Evolutionary conservation across 2,888 invertebrate species (phyloP), one percentile per base, ranked within the genome.

Genomic region (Aleiodes leptofemur): DNA sequence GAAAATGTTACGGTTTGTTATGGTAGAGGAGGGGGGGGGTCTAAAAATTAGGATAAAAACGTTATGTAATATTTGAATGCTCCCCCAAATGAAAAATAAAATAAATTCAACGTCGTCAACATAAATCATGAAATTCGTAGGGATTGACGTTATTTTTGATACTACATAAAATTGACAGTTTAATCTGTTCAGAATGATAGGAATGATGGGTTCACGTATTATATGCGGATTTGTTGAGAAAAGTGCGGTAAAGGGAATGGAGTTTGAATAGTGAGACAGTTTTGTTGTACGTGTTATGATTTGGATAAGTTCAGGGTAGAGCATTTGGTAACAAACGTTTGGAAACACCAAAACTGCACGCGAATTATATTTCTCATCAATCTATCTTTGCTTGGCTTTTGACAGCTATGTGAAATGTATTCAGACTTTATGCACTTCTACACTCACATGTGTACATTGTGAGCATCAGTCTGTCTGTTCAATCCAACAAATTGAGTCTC

Each of bases 331-430:
- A 77, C 76, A 71, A 72, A 69, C 69, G 66, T 78, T 69, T 69
- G 77, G 69, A 76, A 77, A 77, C 74, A 72, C 69, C 57, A 73
- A 78, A 74, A 69, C 69, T 82, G 84, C 86, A 86, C 86, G 86
- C 85, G 83, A 86, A 82, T 43, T 83, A 82, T 82, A 81, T 79
- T 81, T 83, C 86, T 84, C 86, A 86, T 87, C 87, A 86, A 87
- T 87, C 86, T 83, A 85, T 86, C 87, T 86, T 85, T 83, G 76
- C 83, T 80, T 83, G 82, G 82, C 83, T 81, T 83, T 85, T 85
- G 86, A 86, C 87, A 87, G 85, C 57, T 29, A 59, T 34, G 23
- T 38, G n/a, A 59, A 59, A 59, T 31, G 59, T 29, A 59, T 59
- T 59, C 59, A 59, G 29, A 38, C 59, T 34, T 34, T 59, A 34